These are phyloP conservation scores for Albula glossodonta DNA, from an alignment of 2,113 vertebrate genomes.

Conservation along the genomic window DNA sequence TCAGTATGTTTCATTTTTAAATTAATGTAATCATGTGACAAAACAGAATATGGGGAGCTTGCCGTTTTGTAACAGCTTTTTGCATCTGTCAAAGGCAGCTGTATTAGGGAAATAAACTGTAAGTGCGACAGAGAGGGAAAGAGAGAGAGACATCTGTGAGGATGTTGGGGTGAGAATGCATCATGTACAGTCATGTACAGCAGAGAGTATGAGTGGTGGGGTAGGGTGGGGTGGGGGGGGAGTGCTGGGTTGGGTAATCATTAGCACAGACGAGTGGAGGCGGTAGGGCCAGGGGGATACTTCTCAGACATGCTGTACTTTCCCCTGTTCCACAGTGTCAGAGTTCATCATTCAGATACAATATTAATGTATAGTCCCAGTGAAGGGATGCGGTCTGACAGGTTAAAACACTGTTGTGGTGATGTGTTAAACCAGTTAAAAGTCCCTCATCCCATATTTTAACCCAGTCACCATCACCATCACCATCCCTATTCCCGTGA, in stretches of 20 bases:
- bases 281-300: neutral
- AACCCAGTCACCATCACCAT: neutral
- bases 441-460: neutral
- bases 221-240: too few relatives aligned
- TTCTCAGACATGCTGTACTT: neutral
- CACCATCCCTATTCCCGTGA: neutral
- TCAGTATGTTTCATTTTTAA: neutral
- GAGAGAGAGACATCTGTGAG: neutral
- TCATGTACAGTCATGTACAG: neutral
- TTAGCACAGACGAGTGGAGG: neutral
- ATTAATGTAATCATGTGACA: neutral
- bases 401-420: constrained; percentile 9
- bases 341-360: constrained; percentile 15
- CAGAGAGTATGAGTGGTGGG: neutral
- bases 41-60: neutral
- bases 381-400: neutral
- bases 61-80: neutral
- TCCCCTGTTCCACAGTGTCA: constrained; percentile 16
- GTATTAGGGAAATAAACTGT: neutral
- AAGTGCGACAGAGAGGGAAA: neutral
- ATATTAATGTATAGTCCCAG: constrained; percentile 24
- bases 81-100: neutral
- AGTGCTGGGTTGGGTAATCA: neutral
- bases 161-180: neutral
- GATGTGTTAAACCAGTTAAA: constrained; percentile 17